Conservation (phyloP, 92 coral and sea anemone species). For the Hydrozoanthus gracilis region DNA sequence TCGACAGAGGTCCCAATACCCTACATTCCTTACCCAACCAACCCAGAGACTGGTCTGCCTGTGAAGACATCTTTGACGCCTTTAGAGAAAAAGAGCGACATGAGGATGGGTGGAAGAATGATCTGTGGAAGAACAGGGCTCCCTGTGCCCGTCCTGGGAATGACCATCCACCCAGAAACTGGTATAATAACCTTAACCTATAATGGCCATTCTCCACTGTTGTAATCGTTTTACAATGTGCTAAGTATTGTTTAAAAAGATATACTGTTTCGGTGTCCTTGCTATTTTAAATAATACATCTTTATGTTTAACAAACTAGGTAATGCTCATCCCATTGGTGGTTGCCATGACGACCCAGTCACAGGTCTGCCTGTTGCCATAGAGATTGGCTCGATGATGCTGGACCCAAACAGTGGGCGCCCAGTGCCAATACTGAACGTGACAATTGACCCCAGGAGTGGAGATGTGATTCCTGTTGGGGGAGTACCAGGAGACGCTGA, state of each 20-base stretch:
- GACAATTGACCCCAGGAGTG: constrained; percentile 87
- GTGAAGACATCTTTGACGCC: constrained; percentile 79
- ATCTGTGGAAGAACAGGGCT: constrained; percentile 94
- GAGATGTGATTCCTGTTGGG: constrained; percentile 94
- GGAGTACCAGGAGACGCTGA: constrained; percentile 90
- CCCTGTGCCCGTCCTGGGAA: constrained; percentile 93
- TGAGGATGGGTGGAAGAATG: constrained; percentile 82
- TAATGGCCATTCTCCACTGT: background rate
- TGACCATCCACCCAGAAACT: constrained; percentile 98
- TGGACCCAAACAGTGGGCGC: constrained; percentile 88
- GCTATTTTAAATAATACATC: background rate
- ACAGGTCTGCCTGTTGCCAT: constrained; percentile 98
- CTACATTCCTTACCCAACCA: constrained; percentile 94
- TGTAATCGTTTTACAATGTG: background rate
- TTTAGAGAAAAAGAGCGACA: constrained; percentile 87
- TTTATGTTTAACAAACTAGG: constrained; percentile 51
- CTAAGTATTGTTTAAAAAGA: background rate
- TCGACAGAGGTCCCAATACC: constrained; percentile 90
- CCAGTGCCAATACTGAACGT: constrained; percentile 92
- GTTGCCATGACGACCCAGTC: constrained; percentile 94
- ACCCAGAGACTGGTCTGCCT: constrained; percentile 93
- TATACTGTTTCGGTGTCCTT: background rate
- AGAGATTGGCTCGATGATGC: constrained; percentile 99
- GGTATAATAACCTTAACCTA: constrained; percentile 49
- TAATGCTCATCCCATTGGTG: constrained; percentile 96